A percentile compares a stretch with the other conserved stretches of the same genome.
Conservation (phyloP, 2,113 vertebrate genomes). For the Variabilichromis moorii region DNA sequence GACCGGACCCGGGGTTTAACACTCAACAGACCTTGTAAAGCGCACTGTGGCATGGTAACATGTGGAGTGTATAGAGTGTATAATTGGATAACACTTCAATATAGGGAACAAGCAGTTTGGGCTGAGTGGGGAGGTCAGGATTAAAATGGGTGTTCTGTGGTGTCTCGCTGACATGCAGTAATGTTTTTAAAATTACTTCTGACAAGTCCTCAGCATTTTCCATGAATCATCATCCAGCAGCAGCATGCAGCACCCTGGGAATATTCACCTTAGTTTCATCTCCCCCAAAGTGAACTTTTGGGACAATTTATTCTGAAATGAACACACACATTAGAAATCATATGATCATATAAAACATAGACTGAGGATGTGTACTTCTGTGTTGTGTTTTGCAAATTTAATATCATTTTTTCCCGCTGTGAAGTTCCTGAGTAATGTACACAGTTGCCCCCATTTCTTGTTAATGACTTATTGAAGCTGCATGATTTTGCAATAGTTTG, state of each 20-base stretch:
- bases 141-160: not conserved
- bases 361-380: not conserved
- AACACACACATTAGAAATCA: not conserved
- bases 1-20: not conserved
- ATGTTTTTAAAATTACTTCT: not conserved
- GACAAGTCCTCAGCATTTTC: not conserved
- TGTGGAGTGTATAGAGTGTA: not conserved
- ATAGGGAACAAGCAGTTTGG: not conserved
- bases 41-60: not conserved
- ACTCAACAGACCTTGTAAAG: not conserved
- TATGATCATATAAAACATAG: not conserved
- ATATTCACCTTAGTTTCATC: not conserved
- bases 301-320: not conserved
- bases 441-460: not conserved
- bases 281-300: accelerated
- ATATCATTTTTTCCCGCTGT: not conserved
- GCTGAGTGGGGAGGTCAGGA: not conserved
- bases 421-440: not conserved
- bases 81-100: constrained; percentile 6
- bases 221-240: not conserved
- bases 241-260: not conserved
- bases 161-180: not conserved
- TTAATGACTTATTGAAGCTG: not conserved
- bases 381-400: not conserved
- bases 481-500: not conserved